Evolutionary conservation across 2,888 invertebrate genomes (phyloP).

Genomic region (Adelphocoris suturalis): DNA sequence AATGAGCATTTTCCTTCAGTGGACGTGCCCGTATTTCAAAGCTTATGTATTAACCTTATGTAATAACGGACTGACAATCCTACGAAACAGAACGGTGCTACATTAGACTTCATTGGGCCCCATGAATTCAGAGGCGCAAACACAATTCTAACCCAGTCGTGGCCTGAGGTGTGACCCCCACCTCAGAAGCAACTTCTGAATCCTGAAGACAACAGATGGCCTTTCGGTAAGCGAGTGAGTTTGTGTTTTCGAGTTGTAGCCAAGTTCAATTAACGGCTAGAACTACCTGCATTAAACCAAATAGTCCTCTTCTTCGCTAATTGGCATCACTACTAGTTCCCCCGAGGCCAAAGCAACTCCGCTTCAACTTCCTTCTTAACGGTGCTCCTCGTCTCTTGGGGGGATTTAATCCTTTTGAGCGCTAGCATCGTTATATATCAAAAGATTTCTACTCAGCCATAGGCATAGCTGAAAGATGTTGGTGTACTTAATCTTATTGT

Average conservation of each 20-base stretch:
- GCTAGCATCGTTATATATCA: not conserved
- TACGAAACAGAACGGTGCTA: too few species aligned
- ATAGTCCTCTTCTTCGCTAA: constrained; percentile 54
- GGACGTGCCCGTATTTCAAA: too few species aligned
- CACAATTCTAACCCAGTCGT: not conserved
- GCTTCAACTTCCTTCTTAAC: constrained; percentile 19
- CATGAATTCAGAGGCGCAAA: not conserved
- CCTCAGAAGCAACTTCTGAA: not conserved
- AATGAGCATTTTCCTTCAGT: too few species aligned
- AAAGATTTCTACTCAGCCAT: not conserved
- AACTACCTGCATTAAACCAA: constrained; percentile 64
- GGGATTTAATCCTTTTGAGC: not conserved
- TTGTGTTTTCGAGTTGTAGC: constrained; percentile 39
- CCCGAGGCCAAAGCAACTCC: constrained; percentile 38
- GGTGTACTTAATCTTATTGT: too few species aligned
- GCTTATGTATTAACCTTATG: too few species aligned
- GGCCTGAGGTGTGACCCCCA: constrained; percentile 33
- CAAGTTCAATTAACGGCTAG: constrained; percentile 65
- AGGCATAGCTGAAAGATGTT: too few species aligned
- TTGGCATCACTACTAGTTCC: constrained; percentile 62
- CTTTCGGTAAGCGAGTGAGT: not conserved
- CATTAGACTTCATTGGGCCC: not conserved
- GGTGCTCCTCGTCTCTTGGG: not conserved
- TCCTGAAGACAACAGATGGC: constrained; percentile 48
- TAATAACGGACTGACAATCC: too few species aligned